Evolutionary conservation across 92 coral and sea anemone genomes (phyloP).

Genomic region (Umimayanthus kanabou): DNA sequence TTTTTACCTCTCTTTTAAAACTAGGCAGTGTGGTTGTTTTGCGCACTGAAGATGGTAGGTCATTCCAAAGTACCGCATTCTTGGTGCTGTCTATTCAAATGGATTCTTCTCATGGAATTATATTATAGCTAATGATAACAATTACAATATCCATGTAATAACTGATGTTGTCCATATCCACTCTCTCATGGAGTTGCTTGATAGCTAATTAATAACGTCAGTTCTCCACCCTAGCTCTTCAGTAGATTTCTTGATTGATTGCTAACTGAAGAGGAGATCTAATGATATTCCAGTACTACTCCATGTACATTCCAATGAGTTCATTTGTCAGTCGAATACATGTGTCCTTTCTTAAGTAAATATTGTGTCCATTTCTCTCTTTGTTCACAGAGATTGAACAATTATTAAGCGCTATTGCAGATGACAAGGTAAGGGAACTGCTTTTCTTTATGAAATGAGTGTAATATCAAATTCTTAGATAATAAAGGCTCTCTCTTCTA

Average conservation of each 20-base stretch:
- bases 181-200: neutral
- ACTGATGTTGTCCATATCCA: neutral
- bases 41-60: too few species aligned
- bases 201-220: neutral
- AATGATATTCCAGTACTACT: neutral
- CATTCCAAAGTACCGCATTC: neutral
- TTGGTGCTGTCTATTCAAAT: too few species aligned
- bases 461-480: too few species aligned
- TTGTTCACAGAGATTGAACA: conserved; percentile 72
- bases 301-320: too few species aligned
- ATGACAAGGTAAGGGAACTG: conserved; percentile 74
- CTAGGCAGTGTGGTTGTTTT: too few species aligned
- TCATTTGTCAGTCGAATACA: neutral
- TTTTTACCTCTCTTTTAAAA: too few species aligned
- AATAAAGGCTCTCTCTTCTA: too few species aligned
- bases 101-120: too few species aligned
- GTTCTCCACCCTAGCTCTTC: neutral
- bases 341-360: neutral
- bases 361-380: neutral
- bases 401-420: conserved; percentile 59
- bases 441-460: neutral
- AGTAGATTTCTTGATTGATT: too few species aligned
- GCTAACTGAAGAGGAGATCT: neutral
- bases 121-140: neutral
- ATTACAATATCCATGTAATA: neutral